These are phyloP conservation scores for Stratiolaelaps scimitus DNA, from an alignment of 1,140 invertebrate species.

Conservation along the genomic window DNA sequence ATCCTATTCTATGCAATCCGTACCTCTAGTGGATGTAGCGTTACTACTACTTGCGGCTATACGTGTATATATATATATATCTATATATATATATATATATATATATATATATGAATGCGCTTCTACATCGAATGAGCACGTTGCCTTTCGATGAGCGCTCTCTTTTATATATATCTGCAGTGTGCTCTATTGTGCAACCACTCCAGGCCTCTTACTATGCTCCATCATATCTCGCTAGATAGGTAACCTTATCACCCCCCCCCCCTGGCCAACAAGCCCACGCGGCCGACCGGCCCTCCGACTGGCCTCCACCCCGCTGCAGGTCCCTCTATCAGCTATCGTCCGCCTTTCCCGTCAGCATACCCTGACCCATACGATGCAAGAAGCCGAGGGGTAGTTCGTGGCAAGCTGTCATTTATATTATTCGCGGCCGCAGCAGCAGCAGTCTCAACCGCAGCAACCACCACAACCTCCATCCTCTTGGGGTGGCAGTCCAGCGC, in stretches of 20 bases:
- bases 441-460: background rate
- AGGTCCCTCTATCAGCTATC: slow-evolving; percentile 6
- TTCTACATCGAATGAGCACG: too few species aligned
- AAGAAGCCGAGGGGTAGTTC: background rate
- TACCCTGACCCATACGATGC: background rate
- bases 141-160: too few species aligned
- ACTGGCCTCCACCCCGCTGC: background rate
- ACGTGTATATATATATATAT: too few species aligned
- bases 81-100: too few species aligned
- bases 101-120: too few species aligned
- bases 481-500: background rate
- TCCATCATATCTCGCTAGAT: too few species aligned
- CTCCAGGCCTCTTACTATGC: too few species aligned
- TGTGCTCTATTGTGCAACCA: too few species aligned
- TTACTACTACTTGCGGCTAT: too few species aligned
- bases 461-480: slow-evolving; percentile 3
- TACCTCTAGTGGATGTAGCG: too few species aligned
- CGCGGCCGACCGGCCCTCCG: background rate
- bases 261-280: background rate
- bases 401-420: slow-evolving; percentile 29
- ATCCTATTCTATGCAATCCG: too few species aligned
- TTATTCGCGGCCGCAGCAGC: background rate
- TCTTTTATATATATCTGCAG: too few species aligned
- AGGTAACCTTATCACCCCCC: background rate
- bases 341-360: background rate